Evolutionary conservation across 1,140 invertebrate genomes (phyloP), one percentile per base, ranked within the genome.

Genomic region (Panonychus citri): DNA sequence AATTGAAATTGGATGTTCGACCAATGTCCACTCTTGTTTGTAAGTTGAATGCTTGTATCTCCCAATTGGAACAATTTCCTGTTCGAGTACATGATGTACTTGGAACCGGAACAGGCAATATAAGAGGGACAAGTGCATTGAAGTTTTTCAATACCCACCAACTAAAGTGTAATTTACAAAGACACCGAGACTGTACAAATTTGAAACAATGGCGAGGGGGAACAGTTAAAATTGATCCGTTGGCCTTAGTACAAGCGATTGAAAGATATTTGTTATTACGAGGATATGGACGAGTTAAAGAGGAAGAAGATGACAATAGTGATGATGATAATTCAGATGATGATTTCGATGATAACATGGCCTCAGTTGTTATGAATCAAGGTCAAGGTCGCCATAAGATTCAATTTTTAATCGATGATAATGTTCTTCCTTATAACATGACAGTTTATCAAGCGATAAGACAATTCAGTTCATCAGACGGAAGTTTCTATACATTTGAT

Each of bases 111-210:
- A 80, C 83, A 58, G 83, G 84, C 49, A 75, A 74, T 55, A 77
- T 80, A 42, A 72, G 81, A 13, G 70, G n/a, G 28, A 85, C 85
- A 50, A 88, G 85, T 71, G 91, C 93, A 60, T 76, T 98, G 56
- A 89, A 91, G 66, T 97, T 97, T 70, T 96, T 98, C 72, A 96
- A 96, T 69, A 96, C 91, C 1, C 93, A 98, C 72, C 93, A 97
- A 70, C 76, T 98, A 7, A 96, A 95, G 80, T 93, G 88, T 72
- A 88, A 90, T 75, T 75, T 95, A 61, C 84, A 90, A 74, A 78
- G 89, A 60, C 90, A 98, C 76, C 91, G 93, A 4, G 80, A 81
- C 53, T 97, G 91, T 73, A 83, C 79, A 57, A 89, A 83, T 69
- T 71, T 98, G 46, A 83, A 87, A 59, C 90, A 96, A 67, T 99